Base-by-base conservation (phyloP, 2,113 vertebrate genomes). In the Oreochromis tanganicae region DNA sequence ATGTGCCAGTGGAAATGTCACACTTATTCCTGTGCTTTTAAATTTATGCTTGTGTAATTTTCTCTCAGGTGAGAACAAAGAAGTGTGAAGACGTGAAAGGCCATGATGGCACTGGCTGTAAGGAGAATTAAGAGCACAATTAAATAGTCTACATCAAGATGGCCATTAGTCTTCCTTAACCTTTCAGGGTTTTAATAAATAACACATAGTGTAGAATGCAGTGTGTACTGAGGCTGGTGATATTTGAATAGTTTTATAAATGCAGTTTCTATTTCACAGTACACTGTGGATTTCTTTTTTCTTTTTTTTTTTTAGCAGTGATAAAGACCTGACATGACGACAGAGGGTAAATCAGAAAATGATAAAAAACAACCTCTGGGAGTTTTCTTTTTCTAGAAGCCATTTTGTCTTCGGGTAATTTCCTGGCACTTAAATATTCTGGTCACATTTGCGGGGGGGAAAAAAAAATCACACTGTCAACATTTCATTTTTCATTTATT, bases 21-120 rank as follows among this genome's bases (percentile, higher is more conserved):
- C 84, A 83, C 80, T 86, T 87, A 92, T 83, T 89, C 38, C 71
- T 84, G 61, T 84, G 87, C 82, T 93, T 93, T 90, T 83, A 89
- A 80, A 93, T 86, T 52, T 87, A 92, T 81, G 83, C 79, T 48
- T 46, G 85, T 87, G 85, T 88, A 80, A 93, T 88, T 95, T 84
- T 88, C 79, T 91, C 80, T 29, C 85, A 91, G 90, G 86, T 91
- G 83, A 89, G 56, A 86, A 88, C 34, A 63, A 9, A 38, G 43
- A 81, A 36, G 87, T 88, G 91, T 85, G 88, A 92, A 90, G 66
- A 90, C 5, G 85, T 93, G 89, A 93, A 94, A 94, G 89, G 93
- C 84, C 90, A 90, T 66, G 16, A 66, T 80, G 14, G 12, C 79
- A 46, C 46, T 46, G 27, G 71, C 43, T 92, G 83, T 43, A 88